These are phyloP conservation scores for Cantharis lateralis DNA, from an alignment of 2,888 invertebrate genomes.

Conservation along the genomic window DNA sequence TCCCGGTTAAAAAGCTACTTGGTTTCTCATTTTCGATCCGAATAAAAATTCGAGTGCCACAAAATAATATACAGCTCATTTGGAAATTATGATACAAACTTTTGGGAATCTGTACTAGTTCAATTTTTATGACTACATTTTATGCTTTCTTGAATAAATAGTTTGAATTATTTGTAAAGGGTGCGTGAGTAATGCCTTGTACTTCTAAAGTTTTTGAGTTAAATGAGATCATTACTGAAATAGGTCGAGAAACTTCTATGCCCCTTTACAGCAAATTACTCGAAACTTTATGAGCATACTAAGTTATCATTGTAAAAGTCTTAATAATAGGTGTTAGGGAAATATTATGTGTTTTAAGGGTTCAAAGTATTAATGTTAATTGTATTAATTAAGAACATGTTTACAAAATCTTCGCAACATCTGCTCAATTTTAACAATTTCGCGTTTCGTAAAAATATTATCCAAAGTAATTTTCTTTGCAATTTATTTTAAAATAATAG, in stretches of 20 bases:
- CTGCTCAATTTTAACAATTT: background rate
- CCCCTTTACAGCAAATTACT: background rate
- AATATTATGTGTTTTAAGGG: conserved; percentile 1
- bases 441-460: background rate
- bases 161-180: background rate
- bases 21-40: background rate
- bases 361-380: background rate
- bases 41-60: background rate
- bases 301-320: conserved; percentile 3
- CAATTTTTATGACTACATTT: background rate
- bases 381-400: background rate
- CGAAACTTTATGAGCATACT: conserved; percentile 1
- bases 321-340: background rate
- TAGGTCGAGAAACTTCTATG: conserved; percentile 3
- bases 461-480: background rate
- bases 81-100: background rate
- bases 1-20: background rate
- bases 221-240: conserved; percentile 3
- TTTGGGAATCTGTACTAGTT: background rate
- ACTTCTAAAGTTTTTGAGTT: conserved; percentile 2
- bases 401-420: background rate
- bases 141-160: background rate
- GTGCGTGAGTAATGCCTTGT: background rate
- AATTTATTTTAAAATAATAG: background rate
- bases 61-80: background rate